Evolutionary conservation across 1,140 invertebrate genomes (phyloP).

Genomic region (Tribolium castaneum): DNA sequence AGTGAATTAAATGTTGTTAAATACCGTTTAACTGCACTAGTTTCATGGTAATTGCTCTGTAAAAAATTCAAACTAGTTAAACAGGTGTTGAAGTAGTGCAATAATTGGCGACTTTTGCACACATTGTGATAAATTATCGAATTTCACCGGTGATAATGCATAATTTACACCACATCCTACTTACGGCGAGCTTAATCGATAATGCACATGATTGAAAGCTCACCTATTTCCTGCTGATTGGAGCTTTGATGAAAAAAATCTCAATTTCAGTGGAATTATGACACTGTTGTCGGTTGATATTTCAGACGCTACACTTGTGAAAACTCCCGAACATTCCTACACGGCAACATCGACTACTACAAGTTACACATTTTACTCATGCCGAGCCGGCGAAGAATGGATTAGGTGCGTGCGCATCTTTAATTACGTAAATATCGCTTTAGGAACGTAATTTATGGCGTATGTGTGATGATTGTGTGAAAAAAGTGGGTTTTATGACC

Average conservation of each 20-base stretch:
- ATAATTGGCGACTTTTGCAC: not conserved
- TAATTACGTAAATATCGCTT: slow-evolving; percentile 20
- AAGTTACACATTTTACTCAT: slow-evolving; percentile 22
- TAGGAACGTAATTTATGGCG: not conserved
- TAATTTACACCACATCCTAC: not conserved
- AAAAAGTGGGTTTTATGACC: not conserved
- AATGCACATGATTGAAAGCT: not conserved
- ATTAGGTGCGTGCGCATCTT: slow-evolving; percentile 15
- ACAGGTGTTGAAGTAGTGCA: not conserved
- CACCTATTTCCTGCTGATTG: not conserved
- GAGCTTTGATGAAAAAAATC: not conserved
- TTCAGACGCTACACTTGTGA: slow-evolving; percentile 1
- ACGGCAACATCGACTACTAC: slow-evolving; percentile 10
- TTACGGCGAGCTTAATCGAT: not conserved
- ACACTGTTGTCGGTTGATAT: not conserved
- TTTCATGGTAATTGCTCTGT: not conserved
- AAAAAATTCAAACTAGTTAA: not conserved
- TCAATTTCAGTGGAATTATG: not conserved
- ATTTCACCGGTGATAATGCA: not conserved
- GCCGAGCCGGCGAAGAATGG: slow-evolving; percentile 26
- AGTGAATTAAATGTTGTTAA: not conserved
- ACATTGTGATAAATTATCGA: not conserved
- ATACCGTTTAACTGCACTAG: not conserved
- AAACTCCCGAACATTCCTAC: slow-evolving; percentile 18
- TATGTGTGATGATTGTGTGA: not conserved